Evolutionary conservation across 92 coral and sea anemone genomes (phyloP).

Genomic region (Phenganax subtilis): DNA sequence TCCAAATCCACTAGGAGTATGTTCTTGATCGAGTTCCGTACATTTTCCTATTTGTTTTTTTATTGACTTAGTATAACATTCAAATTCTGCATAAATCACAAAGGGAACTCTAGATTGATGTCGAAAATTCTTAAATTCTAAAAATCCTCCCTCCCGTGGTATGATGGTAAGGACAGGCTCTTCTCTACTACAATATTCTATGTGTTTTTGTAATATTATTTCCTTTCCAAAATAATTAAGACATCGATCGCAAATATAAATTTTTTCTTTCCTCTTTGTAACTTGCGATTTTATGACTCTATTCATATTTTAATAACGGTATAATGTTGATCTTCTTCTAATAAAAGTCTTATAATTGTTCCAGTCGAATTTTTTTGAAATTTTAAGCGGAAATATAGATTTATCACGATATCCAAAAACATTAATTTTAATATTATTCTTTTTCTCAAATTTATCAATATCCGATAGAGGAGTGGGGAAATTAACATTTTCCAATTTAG

Average conservation of each 20-base stretch:
- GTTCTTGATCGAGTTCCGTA: background rate
- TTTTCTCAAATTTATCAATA: no score
- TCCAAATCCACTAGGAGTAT: no score
- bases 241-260: background rate
- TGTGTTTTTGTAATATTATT: background rate
- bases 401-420: no score
- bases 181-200: background rate
- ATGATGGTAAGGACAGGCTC: background rate
- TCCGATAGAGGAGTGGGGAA: background rate
- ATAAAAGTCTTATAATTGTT: background rate
- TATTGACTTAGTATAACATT: no score
- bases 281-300: background rate
- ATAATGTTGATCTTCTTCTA: no score
- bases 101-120: no score
- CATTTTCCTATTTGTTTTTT: no score
- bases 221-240: background rate
- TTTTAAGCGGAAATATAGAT: no score
- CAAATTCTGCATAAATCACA: no score
- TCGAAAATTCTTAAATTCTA: background rate
- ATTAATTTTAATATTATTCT: no score
- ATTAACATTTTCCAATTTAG: background rate
- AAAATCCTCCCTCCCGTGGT: background rate
- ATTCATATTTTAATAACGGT: background rate
- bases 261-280: background rate
- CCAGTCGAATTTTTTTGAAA: no score